These are phyloP conservation scores for Momotus momota DNA, from an alignment of 2,797 vertebrate species.

Conservation along the genomic window DNA sequence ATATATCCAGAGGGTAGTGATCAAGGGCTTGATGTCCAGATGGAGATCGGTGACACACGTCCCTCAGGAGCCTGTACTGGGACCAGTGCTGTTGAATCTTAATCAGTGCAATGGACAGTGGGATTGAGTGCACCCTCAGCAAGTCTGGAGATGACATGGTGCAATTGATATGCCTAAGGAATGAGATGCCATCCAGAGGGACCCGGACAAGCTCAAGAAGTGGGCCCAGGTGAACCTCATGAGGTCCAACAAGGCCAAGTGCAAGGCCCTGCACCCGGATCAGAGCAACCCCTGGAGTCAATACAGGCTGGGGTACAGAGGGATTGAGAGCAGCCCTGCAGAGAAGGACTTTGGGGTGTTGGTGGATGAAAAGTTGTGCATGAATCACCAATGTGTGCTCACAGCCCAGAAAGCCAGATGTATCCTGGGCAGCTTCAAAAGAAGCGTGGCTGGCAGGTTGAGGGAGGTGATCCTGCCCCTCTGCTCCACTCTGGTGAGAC, in stretches of 20 bases:
- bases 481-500: not conserved
- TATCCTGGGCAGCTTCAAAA: not conserved
- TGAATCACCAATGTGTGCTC: not conserved
- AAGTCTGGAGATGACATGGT: too few relatives aligned
- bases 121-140: too few relatives aligned
- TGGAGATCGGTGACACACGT: too few relatives aligned
- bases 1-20: not conserved
- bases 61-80: too few relatives aligned
- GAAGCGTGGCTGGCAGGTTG: not conserved
- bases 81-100: too few relatives aligned
- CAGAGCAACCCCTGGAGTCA: too few relatives aligned
- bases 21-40: not conserved
- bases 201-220: too few relatives aligned
- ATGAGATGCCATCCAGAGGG: too few relatives aligned
- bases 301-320: not conserved
- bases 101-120: too few relatives aligned
- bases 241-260: too few relatives aligned
- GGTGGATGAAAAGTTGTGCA: not conserved
- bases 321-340: not conserved
- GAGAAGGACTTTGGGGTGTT: not conserved
- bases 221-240: too few relatives aligned
- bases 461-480: not conserved
- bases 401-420: not conserved
- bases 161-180: too few relatives aligned
- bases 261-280: not conserved